These are phyloP conservation scores for Drosophila putrida DNA, from an alignment of 2,888 invertebrate genomes.

Conservation along the genomic window DNA sequence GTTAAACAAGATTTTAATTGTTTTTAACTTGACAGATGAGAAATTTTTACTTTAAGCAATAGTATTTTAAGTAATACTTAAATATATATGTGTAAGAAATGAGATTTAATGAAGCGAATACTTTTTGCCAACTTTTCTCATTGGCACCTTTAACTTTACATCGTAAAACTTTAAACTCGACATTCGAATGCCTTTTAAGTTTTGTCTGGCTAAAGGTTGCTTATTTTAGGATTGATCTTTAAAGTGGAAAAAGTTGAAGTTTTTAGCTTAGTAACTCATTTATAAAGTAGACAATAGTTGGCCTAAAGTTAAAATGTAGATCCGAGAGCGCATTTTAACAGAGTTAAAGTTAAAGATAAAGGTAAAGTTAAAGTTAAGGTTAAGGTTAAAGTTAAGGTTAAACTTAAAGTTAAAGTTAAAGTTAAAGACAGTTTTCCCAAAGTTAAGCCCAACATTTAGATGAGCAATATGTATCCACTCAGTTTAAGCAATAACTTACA, in stretches of 20 bases:
- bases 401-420: too few relatives aligned
- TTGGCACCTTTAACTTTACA: not conserved
- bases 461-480: not conserved
- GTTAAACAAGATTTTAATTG: not conserved
- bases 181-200: not conserved
- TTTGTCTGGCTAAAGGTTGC: not conserved
- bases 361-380: too few relatives aligned
- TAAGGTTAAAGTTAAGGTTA: too few relatives aligned
- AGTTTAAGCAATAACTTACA: too few relatives aligned
- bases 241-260: not conserved
- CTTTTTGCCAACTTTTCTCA: not conserved
- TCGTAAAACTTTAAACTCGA: slow-evolving; percentile 6
- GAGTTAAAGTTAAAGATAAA: too few relatives aligned
- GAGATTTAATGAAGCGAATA: not conserved
- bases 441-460: not conserved
- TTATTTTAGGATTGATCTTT: not conserved
- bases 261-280: not conserved
- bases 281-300: not conserved
- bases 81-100: not conserved
- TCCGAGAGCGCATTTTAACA: too few relatives aligned
- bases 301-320: too few relatives aligned
- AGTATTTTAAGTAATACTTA: not conserved
- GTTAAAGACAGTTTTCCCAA: not conserved
- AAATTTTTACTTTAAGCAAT: too few relatives aligned
- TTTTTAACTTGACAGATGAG: not conserved